Evolutionary conservation across 2,113 vertebrate genomes (phyloP).

Genomic region (Sitta europaea): DNA sequence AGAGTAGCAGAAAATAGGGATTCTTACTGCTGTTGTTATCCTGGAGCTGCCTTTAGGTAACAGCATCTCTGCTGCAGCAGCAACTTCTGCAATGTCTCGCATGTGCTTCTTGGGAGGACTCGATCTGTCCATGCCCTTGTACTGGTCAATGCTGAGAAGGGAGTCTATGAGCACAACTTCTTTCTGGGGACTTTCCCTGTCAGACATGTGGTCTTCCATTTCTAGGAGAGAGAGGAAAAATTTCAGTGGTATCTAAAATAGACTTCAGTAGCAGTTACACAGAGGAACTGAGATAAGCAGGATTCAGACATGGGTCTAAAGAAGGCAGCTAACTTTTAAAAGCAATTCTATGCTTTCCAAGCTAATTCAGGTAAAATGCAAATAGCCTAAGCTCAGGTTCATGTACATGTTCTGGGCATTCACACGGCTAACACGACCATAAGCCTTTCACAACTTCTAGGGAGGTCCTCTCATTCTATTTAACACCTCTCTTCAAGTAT

Average conservation of each 20-base stretch:
- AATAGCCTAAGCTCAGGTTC: not conserved
- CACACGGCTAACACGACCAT: not conserved
- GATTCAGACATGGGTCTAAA: not conserved
- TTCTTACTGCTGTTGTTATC: constrained; percentile 80
- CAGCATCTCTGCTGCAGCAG: constrained; percentile 84
- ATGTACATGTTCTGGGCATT: not conserved
- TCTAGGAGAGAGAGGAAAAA: constrained; percentile 63
- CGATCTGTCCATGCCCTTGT: constrained; percentile 75
- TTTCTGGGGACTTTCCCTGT: constrained; percentile 68
- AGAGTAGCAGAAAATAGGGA: not conserved
- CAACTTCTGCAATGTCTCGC: constrained; percentile 87
- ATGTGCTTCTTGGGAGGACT: constrained; percentile 73
- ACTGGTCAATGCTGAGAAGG: constrained; percentile 85
- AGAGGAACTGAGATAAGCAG: not conserved
- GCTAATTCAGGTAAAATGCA: not conserved
- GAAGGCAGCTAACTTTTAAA: not conserved
- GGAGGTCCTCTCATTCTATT: not conserved
- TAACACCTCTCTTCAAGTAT: not conserved
- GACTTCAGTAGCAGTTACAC: not conserved
- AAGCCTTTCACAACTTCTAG: not conserved
- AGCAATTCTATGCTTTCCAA: not conserved
- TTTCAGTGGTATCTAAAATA: not conserved
- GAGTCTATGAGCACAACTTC: constrained; percentile 87
- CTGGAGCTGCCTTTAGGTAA: constrained; percentile 88
- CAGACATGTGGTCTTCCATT: constrained; percentile 63